A percentile compares a stretch with the other conserved stretches of the same genome.
These are phyloP conservation scores for Eulacestoma nigropectus DNA, from an alignment of 2,113 vertebrate species.

Conservation along the genomic window DNA sequence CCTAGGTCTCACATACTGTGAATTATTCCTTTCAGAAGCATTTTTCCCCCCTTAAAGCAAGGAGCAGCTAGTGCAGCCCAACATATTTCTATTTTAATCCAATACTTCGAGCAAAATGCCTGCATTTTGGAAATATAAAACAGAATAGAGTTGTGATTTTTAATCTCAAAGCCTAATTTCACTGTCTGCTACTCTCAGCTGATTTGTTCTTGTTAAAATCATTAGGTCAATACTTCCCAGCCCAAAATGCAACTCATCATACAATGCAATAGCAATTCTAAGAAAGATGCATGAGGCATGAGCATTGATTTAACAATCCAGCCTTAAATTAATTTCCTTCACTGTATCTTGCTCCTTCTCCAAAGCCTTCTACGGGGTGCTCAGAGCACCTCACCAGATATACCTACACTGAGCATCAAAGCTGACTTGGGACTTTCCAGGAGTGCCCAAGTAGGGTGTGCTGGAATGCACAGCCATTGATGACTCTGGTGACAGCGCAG, in stretches of 20 bases:
- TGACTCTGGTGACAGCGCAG: rapidly evolving
- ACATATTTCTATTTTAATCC: neutral
- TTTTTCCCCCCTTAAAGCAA: neutral
- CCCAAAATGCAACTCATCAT: neutral
- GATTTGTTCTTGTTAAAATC: neutral
- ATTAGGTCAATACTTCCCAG: neutral
- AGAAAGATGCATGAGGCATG: neutral
- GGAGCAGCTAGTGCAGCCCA: neutral
- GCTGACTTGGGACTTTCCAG: neutral
- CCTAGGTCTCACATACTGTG: neutral
- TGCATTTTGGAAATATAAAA: neutral
- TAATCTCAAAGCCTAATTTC: neutral
- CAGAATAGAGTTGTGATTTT: neutral
- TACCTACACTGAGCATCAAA: neutral
- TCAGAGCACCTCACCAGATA: neutral
- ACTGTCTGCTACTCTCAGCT: neutral
- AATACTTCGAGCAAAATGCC: neutral
- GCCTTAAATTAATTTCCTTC: neutral
- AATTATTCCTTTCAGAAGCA: neutral
- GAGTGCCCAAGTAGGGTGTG: neutral
- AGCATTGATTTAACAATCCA: neutral
- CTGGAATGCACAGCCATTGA: neutral
- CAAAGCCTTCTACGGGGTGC: neutral
- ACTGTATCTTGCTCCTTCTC: neutral
- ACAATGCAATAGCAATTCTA: neutral